These are phyloP conservation scores for Brachyptera putata DNA, from an alignment of 2,888 invertebrate species.

Conservation along the genomic window DNA sequence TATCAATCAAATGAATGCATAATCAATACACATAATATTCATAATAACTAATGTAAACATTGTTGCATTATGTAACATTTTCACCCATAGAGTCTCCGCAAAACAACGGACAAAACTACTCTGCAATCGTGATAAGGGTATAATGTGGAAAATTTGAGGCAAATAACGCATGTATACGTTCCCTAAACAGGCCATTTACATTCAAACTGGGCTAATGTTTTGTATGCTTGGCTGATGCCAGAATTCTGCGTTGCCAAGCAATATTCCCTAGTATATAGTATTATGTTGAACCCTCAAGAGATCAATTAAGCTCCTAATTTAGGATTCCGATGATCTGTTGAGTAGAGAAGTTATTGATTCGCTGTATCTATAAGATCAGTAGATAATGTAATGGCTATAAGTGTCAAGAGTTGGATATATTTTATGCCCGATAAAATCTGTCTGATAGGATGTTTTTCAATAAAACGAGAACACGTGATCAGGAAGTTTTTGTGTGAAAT, in stretches of 20 bases:
- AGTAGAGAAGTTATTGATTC: not conserved
- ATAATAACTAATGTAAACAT: too few relatives aligned
- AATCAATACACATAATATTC: too few relatives aligned
- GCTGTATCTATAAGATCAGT: too few relatives aligned
- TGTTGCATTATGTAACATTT: not conserved
- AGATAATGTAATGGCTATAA: too few relatives aligned
- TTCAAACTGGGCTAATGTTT: not conserved
- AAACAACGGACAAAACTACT: slow-evolving; percentile 7
- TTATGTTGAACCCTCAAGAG: not conserved
- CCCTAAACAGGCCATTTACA: slow-evolving; percentile 2
- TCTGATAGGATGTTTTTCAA: too few relatives aligned
- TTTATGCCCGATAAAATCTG: too few relatives aligned
- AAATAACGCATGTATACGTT: not conserved
- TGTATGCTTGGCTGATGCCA: not conserved
- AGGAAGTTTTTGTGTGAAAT: too few relatives aligned
- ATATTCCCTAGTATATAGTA: not conserved
- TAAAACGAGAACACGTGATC: too few relatives aligned
- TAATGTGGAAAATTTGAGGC: not conserved
- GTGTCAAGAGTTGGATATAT: too few relatives aligned
- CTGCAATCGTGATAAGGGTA: not conserved
- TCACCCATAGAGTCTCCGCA: not conserved
- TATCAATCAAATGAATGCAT: too few relatives aligned
- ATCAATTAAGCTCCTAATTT: not conserved
- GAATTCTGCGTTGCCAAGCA: not conserved
- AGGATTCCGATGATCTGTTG: not conserved